Evolutionary conservation across 2,113 vertebrate genomes (phyloP).

Genomic region (Halichoeres trimaculatus): DNA sequence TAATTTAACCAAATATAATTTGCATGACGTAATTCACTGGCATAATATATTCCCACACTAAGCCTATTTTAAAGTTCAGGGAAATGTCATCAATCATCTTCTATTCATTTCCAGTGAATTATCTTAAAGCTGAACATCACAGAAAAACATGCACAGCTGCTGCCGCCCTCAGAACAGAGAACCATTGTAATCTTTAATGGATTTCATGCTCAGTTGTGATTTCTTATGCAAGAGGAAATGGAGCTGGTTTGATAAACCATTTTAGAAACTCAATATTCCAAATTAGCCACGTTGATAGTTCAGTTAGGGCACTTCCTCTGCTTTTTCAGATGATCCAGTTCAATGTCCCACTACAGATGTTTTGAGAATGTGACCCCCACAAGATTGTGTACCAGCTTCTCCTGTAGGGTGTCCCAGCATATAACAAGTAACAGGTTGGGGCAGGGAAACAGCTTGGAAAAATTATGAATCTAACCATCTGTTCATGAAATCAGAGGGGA

Average conservation of each 20-base stretch:
- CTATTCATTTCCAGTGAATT: slow-evolving; percentile 32
- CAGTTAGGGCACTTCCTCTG: background rate
- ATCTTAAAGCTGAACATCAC: slow-evolving; percentile 23
- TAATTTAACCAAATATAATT: background rate
- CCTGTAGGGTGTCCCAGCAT: background rate
- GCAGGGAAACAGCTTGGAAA: background rate
- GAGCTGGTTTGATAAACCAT: slow-evolving; percentile 15
- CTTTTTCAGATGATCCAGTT: background rate
- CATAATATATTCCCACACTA: background rate
- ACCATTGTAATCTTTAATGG: slow-evolving; percentile 48
- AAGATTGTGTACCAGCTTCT: background rate
- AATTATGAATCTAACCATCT: slow-evolving; percentile 4
- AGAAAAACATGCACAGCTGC: slow-evolving; percentile 19
- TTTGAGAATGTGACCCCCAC: background rate
- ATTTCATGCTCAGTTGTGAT: slow-evolving; percentile 26
- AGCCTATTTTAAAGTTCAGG: background rate
- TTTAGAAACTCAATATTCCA: slow-evolving; percentile 27
- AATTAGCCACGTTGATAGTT: slow-evolving; percentile 23
- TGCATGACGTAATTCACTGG: background rate
- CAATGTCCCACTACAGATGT: background rate
- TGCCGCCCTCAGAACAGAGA: slow-evolving; percentile 5
- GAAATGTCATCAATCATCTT: slow-evolving; percentile 13
- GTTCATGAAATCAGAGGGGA: background rate
- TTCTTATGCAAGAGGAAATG: slow-evolving; percentile 26
- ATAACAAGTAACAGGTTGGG: background rate